Base-by-base conservation (phyloP, 2,113 vertebrate species). In the Lepidothrix coronata region DNA sequence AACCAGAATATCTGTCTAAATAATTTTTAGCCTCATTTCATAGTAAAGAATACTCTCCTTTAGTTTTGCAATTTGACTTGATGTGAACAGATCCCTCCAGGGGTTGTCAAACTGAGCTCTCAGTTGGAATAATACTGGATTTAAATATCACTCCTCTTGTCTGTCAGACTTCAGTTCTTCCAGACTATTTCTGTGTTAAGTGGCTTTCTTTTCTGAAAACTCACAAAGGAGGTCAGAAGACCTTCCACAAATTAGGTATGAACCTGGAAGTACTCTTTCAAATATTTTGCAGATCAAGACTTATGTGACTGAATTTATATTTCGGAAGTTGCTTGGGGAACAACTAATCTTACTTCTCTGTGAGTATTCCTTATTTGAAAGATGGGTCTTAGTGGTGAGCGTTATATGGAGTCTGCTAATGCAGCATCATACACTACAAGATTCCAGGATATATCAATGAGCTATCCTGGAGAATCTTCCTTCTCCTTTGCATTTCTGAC, bases 1-100 rank as follows among this genome's bases (percentile, higher is more conserved):
- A 95, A 96, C 89, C 91, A 95, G 93, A 95, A 62, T 87, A 93
- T 82, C 91, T 96, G 87, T 94, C 91, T 89, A 95, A 95, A 89
- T 89, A 95, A 97, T 93, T 95, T 95, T 79, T 82, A 89, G 77
- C 81, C 81, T 94, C 74, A 72, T 95, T 96, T 92, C 84, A 87
- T 44, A 66, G 81, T 79, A 94, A 91, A 82, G 77, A 91, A 91
- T 85, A 79, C 59, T 86, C 88, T 92, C 89, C 77, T 66, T 95
- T 81, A 66, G 93, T 95, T 95, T 94, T 94, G 49, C 91, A 85
- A 68, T 95, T 89, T 92, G 70, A 92, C 73, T 96, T 93, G 93
- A 95, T 82, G 81, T 75, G 93, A 96, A 88, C 62, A 94, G 73
- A 95, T 91, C 84, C 89, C 87, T 95, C 70, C 89, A 89, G 95